Base-by-base conservation (phyloP, 2,888 invertebrate genomes). In the Agrilus mali region DNA sequence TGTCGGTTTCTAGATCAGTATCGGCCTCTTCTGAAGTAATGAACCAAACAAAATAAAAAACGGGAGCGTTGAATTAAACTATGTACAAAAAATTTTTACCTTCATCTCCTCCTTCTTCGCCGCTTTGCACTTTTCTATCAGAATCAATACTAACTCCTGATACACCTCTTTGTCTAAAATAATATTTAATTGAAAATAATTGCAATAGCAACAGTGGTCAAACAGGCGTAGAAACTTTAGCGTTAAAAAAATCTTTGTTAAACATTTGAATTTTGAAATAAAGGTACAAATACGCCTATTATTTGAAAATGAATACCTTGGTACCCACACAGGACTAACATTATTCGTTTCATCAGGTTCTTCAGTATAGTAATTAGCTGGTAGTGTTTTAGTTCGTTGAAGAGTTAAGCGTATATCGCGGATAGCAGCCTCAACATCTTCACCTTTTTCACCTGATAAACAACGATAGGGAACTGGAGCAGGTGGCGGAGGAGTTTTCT, bases 1-100 rank as follows among this genome's bases (percentile, higher is more conserved):
- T 75, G 67, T 96, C 96, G n/a, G 96, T 96, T 70, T 96, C 96
- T 55, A 95, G 78, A 66, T 97, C 96, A 0, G 96, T 97, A 61
- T 96, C 96, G 20, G 93, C 90, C 68, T 92, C 92, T 63, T 85
- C 87, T 77, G 20, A 36, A 10, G 10, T n/a, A 39, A 22, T 20
- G 34, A 39, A 44, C 17, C 22, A 35, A 12, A 44, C 14, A 42
- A 17, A 7, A 13, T 31, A 10, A 27, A 27, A n/a, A 27, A 27
- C 10, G 6, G 16, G 6, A 22, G 8, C 41, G 37, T 34, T 16
- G 32, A 43, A 40, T 35, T 36, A 31, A 20, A 34, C 22, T 27
- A n/a, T n/a, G n/a, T n/a, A 37, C 17, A 41, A 13, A 44, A 20
- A 42, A 41, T 36, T 50, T 36, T 50, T 55, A 67, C 66, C 67